phyloP scores from a whole-genome alignment of 2,888 invertebrate species.

The Chirona hameri region DNA sequence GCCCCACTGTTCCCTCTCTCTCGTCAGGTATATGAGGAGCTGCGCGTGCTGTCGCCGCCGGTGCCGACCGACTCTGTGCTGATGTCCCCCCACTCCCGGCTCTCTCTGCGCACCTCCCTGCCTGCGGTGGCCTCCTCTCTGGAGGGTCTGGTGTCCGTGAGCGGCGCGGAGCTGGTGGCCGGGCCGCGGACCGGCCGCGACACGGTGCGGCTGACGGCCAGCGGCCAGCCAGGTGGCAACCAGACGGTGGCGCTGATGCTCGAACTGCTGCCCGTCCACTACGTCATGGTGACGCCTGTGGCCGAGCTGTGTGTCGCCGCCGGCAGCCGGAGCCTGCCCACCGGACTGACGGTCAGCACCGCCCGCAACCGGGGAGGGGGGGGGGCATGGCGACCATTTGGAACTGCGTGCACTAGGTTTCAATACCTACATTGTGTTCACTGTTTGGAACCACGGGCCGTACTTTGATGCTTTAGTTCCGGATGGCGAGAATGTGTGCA shows the following conservation, averaged over 20 bases:
- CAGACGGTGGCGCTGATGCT: constrained; percentile 7
- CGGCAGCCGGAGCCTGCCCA: not conserved
- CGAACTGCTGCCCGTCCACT: constrained; percentile 22
- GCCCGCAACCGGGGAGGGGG: not conserved
- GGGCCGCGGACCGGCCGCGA: constrained; percentile 2
- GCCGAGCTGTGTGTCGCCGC: not conserved
- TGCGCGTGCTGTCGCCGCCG: no score
- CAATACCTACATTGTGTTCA: no score
- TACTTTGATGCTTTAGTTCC: no score
- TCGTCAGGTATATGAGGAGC: no score
- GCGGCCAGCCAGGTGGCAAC: not conserved
- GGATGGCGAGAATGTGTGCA: no score
- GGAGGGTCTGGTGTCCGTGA: not conserved
- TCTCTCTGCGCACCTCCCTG: not conserved
- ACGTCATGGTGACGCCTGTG: constrained; percentile 12
- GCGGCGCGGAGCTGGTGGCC: not conserved
- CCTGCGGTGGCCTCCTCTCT: not conserved
- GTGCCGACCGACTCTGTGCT: no score
- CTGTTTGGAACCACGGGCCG: no score
- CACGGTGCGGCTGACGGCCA: not conserved
- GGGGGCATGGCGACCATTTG: not conserved
- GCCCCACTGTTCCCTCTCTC: no score
- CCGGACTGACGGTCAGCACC: not conserved
- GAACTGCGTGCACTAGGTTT: no score
- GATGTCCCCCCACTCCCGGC: constrained; percentile 13